A percentile compares a stretch with the other conserved stretches of the same genome.
phyloP scores from a whole-genome alignment of 1,140 invertebrate species.

The Philopotamus ludificatus region DNA sequence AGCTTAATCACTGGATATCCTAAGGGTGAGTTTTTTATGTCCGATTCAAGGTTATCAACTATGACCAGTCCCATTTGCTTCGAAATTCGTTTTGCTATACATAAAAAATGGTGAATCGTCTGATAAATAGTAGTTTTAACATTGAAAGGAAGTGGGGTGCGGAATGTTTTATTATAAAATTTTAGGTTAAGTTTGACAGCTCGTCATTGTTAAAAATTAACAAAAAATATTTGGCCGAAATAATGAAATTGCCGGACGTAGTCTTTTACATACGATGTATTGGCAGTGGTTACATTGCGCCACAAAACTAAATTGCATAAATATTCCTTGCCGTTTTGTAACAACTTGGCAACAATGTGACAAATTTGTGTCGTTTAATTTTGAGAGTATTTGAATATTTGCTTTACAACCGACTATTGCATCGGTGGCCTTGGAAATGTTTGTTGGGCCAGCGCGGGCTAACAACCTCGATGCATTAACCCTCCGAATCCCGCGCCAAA shows the following conservation, averaged over 20 bases:
- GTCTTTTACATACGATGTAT: background rate
- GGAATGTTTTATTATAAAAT: too few species aligned
- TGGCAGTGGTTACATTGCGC: too few species aligned
- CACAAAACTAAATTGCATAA: too few species aligned
- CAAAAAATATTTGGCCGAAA: background rate
- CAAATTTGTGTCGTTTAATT: slow-evolving; percentile 18
- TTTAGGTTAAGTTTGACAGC: too few species aligned
- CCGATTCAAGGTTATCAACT: slow-evolving; percentile 12
- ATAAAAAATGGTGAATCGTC: too few species aligned
- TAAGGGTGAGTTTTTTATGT: slow-evolving; percentile 15
- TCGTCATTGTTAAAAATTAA: too few species aligned
- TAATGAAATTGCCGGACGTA: background rate
- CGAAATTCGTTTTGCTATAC: slow-evolving; percentile 1
- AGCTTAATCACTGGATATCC: too few species aligned
- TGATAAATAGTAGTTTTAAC: too few species aligned
- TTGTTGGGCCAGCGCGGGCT: slow-evolving; percentile 32
- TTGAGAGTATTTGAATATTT: slow-evolving; percentile 37
- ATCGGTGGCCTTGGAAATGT: slow-evolving; percentile 39
- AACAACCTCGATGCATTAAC: slow-evolving; percentile 40
- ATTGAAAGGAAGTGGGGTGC: too few species aligned
- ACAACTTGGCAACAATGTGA: background rate
- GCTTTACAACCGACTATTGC: slow-evolving; percentile 31
- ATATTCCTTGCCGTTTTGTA: too few species aligned
- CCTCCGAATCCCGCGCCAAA: slow-evolving; percentile 8
- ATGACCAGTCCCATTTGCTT: slow-evolving; percentile 9